A percentile compares a stretch with the other conserved stretches of the same genome.
Evolutionary conservation across 1,140 invertebrate genomes (phyloP).

Genomic region (Cylas formicarius): DNA sequence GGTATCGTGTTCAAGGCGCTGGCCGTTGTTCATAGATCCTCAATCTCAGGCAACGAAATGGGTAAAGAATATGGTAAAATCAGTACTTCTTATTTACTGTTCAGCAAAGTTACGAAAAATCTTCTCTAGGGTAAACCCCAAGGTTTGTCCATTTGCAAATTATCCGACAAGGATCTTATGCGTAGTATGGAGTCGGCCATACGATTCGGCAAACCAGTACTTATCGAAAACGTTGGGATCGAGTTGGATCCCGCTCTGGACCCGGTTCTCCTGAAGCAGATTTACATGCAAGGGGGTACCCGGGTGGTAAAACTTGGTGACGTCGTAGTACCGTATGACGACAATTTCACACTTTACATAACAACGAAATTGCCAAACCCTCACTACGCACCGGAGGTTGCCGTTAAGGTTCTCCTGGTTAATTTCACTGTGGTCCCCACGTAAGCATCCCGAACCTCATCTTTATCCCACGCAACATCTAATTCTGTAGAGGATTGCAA

Average conservation of each 20-base stretch:
- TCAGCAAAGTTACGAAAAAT: slow-evolving; percentile 1
- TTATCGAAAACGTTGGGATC: slow-evolving; percentile 56
- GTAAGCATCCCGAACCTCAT: slow-evolving; percentile 24
- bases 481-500: slow-evolving; percentile 50
- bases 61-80: slow-evolving; percentile 58
- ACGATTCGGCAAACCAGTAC: slow-evolving; percentile 58
- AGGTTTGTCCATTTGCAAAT: slow-evolving; percentile 52
- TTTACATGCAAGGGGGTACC: slow-evolving; percentile 45
- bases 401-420: slow-evolving; percentile 59
- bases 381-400: slow-evolving; percentile 62
- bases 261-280: slow-evolving; percentile 51
- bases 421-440: slow-evolving; percentile 57
- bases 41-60: slow-evolving; percentile 65
- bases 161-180: slow-evolving; percentile 61
- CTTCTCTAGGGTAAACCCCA: slow-evolving; percentile 49
- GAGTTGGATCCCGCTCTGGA: slow-evolving; percentile 61
- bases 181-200: slow-evolving; percentile 66
- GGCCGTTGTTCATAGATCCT: slow-evolving; percentile 69
- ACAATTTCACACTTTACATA: slow-evolving; percentile 59
- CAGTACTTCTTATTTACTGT: slow-evolving; percentile 2
- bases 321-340: slow-evolving; percentile 55
- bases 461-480: no score
- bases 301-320: slow-evolving; percentile 48
- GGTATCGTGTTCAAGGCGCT: slow-evolving; percentile 48
- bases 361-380: slow-evolving; percentile 67